Evolutionary conservation across 2,797 vertebrate species (phyloP).

Genomic region (Acanthornis magna): DNA sequence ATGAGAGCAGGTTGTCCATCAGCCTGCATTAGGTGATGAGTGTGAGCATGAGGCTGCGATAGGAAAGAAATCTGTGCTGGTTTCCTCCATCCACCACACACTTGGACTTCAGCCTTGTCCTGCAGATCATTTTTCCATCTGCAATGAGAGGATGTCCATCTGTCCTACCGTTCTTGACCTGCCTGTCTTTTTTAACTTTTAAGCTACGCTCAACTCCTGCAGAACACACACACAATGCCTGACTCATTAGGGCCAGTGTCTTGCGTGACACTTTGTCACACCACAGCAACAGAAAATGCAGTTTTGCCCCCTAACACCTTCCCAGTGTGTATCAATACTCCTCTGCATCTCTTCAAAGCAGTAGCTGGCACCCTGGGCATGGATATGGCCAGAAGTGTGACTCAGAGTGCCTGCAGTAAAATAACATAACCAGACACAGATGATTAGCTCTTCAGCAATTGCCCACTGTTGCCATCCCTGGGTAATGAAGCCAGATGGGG

Average conservation of each 20-base stretch:
- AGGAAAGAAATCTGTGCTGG: not conserved
- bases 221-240: accelerated
- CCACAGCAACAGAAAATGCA: not conserved
- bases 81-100: not conserved
- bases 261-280: not conserved
- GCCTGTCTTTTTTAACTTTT: not conserved
- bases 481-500: not conserved
- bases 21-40: not conserved
- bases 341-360: not conserved
- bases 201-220: not conserved
- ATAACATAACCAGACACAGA: not conserved
- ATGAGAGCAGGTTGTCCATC: not conserved
- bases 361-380: not conserved
- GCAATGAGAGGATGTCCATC: not conserved
- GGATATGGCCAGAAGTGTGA: not conserved
- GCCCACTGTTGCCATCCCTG: not conserved
- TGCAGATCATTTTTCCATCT: not conserved
- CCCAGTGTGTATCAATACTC: not conserved
- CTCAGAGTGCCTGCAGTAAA: not conserved
- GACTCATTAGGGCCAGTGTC: not conserved
- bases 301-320: not conserved
- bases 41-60: accelerated
- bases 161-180: not conserved
- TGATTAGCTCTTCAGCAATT: not conserved
- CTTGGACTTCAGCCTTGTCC: not conserved